Percentiles rank a stretch among this genome's conserved stretches.
Evolutionary conservation across 2,113 vertebrate species (phyloP).

Genomic region (Pyxicephalus adspersus): DNA sequence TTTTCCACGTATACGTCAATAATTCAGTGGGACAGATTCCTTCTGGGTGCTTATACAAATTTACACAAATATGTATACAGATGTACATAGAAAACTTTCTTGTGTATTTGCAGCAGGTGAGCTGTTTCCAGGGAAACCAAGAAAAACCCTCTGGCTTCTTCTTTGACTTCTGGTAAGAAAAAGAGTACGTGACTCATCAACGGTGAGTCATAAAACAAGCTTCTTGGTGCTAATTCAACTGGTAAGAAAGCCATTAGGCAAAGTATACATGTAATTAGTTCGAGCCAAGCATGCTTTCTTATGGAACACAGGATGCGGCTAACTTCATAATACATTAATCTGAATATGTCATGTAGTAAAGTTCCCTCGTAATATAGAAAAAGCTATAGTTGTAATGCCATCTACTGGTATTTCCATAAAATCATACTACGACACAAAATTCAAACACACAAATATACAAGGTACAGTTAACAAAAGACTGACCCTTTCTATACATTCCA

Average conservation of each 20-base stretch:
- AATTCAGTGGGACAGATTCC: too few species aligned
- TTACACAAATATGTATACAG: too few species aligned
- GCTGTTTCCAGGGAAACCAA: conserved; percentile 27
- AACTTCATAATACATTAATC: not conserved
- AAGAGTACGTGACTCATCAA: not conserved
- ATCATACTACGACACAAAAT: not conserved
- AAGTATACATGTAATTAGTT: not conserved
- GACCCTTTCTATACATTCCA: too few species aligned
- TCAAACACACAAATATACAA: too few species aligned
- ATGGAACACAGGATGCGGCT: not conserved
- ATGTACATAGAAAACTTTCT: too few species aligned
- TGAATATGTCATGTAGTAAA: not conserved
- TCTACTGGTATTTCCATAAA: not conserved
- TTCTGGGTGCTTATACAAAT: too few species aligned
- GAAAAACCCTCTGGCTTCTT: not conserved
- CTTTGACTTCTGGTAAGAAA: not conserved
- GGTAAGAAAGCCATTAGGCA: not conserved
- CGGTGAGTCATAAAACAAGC: not conserved
- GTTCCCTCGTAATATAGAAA: not conserved
- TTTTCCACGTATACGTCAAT: too few species aligned
- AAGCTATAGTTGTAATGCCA: not conserved
- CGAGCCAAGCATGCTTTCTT: not conserved
- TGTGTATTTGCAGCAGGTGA: too few species aligned
- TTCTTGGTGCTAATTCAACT: conserved; percentile 18
- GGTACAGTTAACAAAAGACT: too few species aligned